Percentiles rank a stretch among this genome's conserved stretches.
These are phyloP conservation scores for Chaetura pelagica DNA, from an alignment of 2,113 vertebrate species.

Conservation along the genomic window DNA sequence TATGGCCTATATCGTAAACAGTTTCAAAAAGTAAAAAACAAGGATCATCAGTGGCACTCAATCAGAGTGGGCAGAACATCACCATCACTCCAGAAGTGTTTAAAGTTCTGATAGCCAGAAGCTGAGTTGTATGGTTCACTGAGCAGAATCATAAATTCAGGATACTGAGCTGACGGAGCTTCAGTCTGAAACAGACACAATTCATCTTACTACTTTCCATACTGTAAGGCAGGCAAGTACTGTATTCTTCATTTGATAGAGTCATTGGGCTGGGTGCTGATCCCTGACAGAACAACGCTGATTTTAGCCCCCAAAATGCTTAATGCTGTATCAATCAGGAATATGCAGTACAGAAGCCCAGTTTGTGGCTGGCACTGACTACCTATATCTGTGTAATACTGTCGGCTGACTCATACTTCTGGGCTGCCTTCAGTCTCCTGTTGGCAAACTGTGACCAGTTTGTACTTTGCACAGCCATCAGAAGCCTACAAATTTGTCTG, in stretches of 20 bases:
- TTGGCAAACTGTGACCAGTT: background rate
- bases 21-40: background rate
- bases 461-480: background rate
- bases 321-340: background rate
- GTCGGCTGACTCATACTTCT: background rate
- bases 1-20: accelerated
- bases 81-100: background rate
- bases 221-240: background rate
- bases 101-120: background rate
- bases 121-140: background rate
- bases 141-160: background rate
- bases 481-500: background rate
- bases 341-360: background rate
- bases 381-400: background rate
- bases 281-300: background rate
- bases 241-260: background rate
- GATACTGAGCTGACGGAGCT: background rate
- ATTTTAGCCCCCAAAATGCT: background rate
- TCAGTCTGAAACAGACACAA: background rate
- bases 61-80: background rate
- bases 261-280: background rate
- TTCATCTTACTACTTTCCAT: background rate
- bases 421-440: background rate
- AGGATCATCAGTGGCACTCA: background rate
- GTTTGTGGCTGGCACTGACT: background rate